These are phyloP conservation scores for Mugil cephalus DNA, from an alignment of 2,113 vertebrate genomes.

Conservation along the genomic window DNA sequence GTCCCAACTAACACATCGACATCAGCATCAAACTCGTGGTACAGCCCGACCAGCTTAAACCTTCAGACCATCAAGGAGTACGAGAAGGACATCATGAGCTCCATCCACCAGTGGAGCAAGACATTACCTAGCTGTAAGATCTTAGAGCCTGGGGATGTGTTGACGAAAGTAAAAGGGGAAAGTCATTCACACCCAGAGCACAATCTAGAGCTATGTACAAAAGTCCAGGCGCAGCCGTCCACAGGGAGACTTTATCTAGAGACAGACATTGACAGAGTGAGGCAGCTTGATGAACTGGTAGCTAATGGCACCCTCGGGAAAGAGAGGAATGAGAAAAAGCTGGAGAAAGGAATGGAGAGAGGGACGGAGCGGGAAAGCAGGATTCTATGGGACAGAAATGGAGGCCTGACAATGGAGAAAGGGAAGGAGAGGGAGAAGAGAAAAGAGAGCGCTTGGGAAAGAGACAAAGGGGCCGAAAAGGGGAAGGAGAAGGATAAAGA, in stretches of 20 bases:
- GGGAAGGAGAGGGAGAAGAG: conserved; percentile 51
- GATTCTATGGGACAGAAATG: conserved; percentile 59
- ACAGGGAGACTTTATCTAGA: conserved; percentile 82
- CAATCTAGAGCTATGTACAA: conserved; percentile 61
- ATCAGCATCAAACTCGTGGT: conserved; percentile 48
- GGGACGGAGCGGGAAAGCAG: conserved; percentile 53
- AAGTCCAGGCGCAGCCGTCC: conserved; percentile 67
- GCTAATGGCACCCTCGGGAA: conserved; percentile 59
- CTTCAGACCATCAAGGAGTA: conserved; percentile 68
- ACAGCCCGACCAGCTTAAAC: conserved; percentile 52
- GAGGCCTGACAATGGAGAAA: conserved; percentile 37
- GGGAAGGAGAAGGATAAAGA: conserved; percentile 32
- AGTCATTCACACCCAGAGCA: conserved; percentile 50
- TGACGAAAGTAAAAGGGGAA: conserved; percentile 58
- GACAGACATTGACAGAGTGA: conserved; percentile 84
- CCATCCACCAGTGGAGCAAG: conserved; percentile 72
- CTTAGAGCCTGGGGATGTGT: conserved; percentile 69
- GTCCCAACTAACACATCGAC: conserved; percentile 28
- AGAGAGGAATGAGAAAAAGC: conserved; percentile 51
- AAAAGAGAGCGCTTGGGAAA: conserved; percentile 58
- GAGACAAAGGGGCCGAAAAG: conserved; percentile 40
- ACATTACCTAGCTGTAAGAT: conserved; percentile 73
- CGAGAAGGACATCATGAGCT: conserved; percentile 55
- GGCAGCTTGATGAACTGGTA: conserved; percentile 76
- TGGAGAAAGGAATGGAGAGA: conserved; percentile 51